Evolutionary conservation across 1,140 invertebrate species (phyloP), one percentile per base, ranked within the genome.

Genomic region (Macrobrachium nipponense): DNA sequence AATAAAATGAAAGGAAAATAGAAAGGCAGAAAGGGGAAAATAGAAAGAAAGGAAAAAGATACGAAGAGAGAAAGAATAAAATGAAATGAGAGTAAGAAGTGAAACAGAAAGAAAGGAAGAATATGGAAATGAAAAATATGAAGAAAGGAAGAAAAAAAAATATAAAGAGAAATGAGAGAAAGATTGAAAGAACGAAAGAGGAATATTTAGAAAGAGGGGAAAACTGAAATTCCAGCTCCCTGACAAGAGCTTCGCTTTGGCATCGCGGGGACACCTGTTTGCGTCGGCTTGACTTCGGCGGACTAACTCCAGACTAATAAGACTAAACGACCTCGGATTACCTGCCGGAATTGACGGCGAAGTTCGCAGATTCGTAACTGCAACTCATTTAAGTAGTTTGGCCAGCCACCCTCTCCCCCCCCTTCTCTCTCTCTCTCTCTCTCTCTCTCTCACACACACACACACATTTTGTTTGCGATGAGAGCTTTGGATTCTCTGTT

Each of bases 391-490:
- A 73, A 73, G 70, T 36, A 5, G 23, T 68, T 44, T 20, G 8
- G n/a, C n/a, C n/a, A n/a, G n/a, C n/a, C n/a, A 2, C 23, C 14
- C 70, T 3, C 70, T 2, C 70, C 14, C 17, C 6, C 70, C 23
- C 70, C 8, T 36, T 75, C 23, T 75, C 72, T 75, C 72, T 75
- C 72, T 75, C 72, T 75, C 72, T 75, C 72, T 75, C n/a, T 75
- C 72, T 75, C n/a, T 75, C 72, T 43, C 23, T 76, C 20, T 43
- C 72, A 58, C 72, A 58, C 72, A 58, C 72, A 58, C n/a, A 58
- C 18, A 0, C n/a, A 18, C 12, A 10, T 36, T n/a, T n/a, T 27
- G 7, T n/a, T 51, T 51, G 8, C 7, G 51, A 51, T 51, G 51
- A 2, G 51, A 3, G 12, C 27, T 36, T 36, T 51, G 5, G 20